phyloP scores from a whole-genome alignment of 1,140 invertebrate genomes.

The Magallana gigas region DNA sequence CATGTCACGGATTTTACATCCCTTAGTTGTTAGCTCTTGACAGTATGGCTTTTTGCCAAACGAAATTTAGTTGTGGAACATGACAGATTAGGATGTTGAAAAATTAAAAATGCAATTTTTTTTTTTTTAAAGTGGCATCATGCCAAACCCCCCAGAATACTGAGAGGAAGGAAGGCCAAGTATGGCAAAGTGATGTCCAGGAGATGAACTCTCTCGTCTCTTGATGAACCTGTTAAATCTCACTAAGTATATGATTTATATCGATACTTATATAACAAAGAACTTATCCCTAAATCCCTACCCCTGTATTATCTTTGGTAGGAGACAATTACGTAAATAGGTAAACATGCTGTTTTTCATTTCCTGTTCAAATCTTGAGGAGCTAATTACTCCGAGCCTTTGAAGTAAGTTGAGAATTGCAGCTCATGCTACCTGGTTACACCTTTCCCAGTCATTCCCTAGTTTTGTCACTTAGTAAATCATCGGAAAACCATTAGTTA shows the following conservation, averaged over 20 bases:
- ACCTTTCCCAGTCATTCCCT: neutral
- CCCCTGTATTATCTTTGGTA: neutral
- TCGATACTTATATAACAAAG: slow-evolving; percentile 8
- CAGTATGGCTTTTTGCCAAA: slow-evolving; percentile 35
- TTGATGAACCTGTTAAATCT: too few relatives aligned
- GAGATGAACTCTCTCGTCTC: too few relatives aligned
- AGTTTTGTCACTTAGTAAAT: neutral
- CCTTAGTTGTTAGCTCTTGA: slow-evolving; percentile 14
- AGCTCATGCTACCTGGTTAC: slow-evolving; percentile 6
- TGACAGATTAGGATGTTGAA: slow-evolving; percentile 37
- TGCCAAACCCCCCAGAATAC: neutral
- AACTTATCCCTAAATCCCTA: neutral
- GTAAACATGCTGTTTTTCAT: slow-evolving; percentile 26
- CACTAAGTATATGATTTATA: neutral
- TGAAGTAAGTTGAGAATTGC: neutral
- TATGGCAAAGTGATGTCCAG: neutral
- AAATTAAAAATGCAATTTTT: slow-evolving; percentile 31
- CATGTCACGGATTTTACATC: slow-evolving; percentile 1
- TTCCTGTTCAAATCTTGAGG: slow-evolving; percentile 16
- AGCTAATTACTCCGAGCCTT: slow-evolving; percentile 7
- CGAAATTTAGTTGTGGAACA: slow-evolving; percentile 17
- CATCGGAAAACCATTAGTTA: slow-evolving; percentile 26
- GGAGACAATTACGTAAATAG: slow-evolving; percentile 6
- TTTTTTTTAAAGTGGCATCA: slow-evolving; percentile 12
- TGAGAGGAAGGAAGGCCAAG: neutral